Conservation (phyloP, 2,113 vertebrate species). For the Scytalopus superciliaris region DNA sequence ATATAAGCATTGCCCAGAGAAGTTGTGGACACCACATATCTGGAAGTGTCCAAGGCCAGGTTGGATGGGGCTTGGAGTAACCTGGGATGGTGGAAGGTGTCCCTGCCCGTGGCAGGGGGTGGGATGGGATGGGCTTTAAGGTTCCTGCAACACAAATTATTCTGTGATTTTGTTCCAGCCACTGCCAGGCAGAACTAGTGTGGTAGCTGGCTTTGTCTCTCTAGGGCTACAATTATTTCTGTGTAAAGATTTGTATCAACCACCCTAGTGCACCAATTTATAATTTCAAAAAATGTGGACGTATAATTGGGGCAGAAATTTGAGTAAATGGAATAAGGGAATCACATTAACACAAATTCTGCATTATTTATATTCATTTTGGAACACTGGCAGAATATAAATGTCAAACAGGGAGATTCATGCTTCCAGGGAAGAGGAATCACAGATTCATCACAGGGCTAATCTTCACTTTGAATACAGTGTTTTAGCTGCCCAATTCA, state of each 20-base stretch:
- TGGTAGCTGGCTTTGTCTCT: not conserved
- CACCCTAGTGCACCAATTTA: not conserved
- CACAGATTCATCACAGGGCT: constrained; percentile 29
- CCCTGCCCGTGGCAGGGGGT: not conserved
- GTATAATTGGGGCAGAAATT: constrained; percentile 1
- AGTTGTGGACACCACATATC: not conserved
- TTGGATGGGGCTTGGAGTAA: not conserved
- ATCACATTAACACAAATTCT: constrained; percentile 45
- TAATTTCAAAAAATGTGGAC: not conserved
- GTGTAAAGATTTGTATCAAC: not conserved
- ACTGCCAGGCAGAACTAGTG: not conserved
- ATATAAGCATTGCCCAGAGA: not conserved
- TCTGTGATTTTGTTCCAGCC: not conserved
- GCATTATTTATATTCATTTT: constrained; percentile 63
- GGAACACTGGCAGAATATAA: constrained; percentile 42
- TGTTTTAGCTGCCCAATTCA: not conserved
- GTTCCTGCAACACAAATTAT: not conserved
- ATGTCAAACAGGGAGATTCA: constrained; percentile 41
- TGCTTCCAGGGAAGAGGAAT: not conserved
- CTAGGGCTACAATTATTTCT: not conserved
- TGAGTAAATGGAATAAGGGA: constrained; percentile 22
- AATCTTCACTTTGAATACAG: not conserved
- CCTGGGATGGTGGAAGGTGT: not conserved
- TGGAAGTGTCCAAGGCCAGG: not conserved
- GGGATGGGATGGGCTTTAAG: not conserved